Percentiles rank a stretch among this genome's conserved stretches.
Conservation (phyloP, 2,797 vertebrate genomes). For the Brachymystax lenok region DNA sequence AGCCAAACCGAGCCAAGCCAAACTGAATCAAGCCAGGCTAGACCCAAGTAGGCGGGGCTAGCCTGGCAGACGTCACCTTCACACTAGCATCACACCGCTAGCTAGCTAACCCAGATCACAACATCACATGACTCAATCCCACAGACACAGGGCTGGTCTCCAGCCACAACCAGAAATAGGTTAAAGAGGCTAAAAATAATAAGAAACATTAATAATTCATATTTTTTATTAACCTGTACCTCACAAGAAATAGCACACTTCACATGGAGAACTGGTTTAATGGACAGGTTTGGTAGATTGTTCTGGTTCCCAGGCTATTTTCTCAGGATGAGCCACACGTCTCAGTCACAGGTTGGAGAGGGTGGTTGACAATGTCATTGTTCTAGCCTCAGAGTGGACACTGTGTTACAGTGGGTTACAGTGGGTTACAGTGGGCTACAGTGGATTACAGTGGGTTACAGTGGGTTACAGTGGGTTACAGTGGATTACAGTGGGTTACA, state of each 20-base stretch:
- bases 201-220: conserved; percentile 79
- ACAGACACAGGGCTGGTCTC: conserved; percentile 72
- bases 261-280: conserved; percentile 57
- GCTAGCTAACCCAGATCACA: conserved; percentile 75
- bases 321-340: conserved; percentile 22
- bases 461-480: no score
- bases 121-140: conserved; percentile 73
- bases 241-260: conserved; percentile 65
- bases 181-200: conserved; percentile 78
- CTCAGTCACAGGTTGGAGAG: neutral
- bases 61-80: conserved; percentile 11
- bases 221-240: conserved; percentile 71
- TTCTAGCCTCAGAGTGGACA: conserved; percentile 35
- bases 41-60: conserved; percentile 1
- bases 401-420: neutral
- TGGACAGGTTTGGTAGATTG: conserved; percentile 51
- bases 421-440: no score
- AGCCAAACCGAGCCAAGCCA: neutral
- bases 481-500: neutral
- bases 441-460: no score
- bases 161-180: conserved; percentile 79
- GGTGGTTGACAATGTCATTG: conserved; percentile 14
- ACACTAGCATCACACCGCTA: conserved; percentile 12
- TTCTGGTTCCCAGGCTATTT: conserved; percentile 48
- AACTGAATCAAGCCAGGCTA: neutral